Conservation (phyloP, 2,888 invertebrate genomes). For the Sussaba pulchella region DNA sequence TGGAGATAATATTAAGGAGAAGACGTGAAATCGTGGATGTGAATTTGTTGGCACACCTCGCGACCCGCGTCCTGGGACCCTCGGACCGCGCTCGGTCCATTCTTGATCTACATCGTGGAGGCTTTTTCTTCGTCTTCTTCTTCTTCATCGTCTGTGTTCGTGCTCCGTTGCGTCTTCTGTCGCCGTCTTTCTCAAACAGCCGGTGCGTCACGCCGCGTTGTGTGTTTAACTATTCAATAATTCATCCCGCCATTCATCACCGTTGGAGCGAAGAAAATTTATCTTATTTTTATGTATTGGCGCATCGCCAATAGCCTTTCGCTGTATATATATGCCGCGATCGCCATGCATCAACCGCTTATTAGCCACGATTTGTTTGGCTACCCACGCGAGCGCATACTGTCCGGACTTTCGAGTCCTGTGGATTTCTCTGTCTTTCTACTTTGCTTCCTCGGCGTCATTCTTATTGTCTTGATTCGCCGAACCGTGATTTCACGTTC, state of each 20-base stretch:
- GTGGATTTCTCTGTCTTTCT: conserved; percentile 10
- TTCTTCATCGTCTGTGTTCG: conserved; percentile 5
- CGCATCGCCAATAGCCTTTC: conserved; percentile 73
- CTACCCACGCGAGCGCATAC: conserved; percentile 65
- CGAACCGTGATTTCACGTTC: conserved; percentile 58
- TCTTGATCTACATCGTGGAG: conserved; percentile 25
- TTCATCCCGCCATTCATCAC: conserved; percentile 82
- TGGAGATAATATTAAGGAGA: conserved; percentile 18
- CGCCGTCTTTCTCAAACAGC: conserved; percentile 48
- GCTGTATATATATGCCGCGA: conserved; percentile 45
- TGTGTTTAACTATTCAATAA: conserved; percentile 82
- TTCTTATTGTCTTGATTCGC: conserved; percentile 63
- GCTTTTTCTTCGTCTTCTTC: conserved; percentile 33
- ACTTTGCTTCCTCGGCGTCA: background rate
- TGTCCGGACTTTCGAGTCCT: conserved; percentile 47
- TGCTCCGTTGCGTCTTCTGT: conserved; percentile 18
- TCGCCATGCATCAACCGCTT: conserved; percentile 79
- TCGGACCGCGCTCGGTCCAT: conserved; percentile 43
- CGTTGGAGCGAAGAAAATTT: conserved; percentile 79
- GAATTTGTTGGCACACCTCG: conserved; percentile 13
- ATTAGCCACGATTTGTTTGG: conserved; percentile 81
- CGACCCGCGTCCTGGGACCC: conserved; percentile 40
- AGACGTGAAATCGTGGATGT: background rate
- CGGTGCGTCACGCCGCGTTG: conserved; percentile 71
- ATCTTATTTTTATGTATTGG: conserved; percentile 81